phyloP scores from a whole-genome alignment of 2,888 invertebrate species.

The Hyposoter dolosus region DNA sequence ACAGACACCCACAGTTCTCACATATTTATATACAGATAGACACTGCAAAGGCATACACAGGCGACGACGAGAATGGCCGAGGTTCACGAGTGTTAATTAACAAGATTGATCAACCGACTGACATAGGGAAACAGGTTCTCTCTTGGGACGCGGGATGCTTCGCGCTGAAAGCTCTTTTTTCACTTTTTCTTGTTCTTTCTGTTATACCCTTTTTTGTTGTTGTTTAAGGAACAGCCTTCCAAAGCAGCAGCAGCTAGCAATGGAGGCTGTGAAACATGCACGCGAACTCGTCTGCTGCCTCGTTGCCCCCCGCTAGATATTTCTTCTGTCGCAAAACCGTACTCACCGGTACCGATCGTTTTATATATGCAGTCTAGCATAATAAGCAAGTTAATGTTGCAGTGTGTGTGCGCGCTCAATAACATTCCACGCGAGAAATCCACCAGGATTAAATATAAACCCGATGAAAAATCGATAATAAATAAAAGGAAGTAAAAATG shows the following conservation, averaged over 20 bases:
- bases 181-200: not conserved
- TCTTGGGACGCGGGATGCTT: slow-evolving; percentile 55
- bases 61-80: slow-evolving; percentile 64
- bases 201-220: slow-evolving; percentile 10
- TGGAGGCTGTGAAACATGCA: slow-evolving; percentile 31
- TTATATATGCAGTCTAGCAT: slow-evolving; percentile 59
- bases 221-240: slow-evolving; percentile 54
- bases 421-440: not conserved
- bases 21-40: slow-evolving; percentile 3
- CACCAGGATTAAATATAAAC: not conserved
- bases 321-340: slow-evolving; percentile 57
- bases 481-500: not conserved
- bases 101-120: slow-evolving; percentile 81
- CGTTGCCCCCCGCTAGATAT: slow-evolving; percentile 53
- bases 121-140: slow-evolving; percentile 77
- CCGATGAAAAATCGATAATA: slow-evolving; percentile 35
- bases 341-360: slow-evolving; percentile 60
- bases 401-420: not conserved
- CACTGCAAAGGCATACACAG: not conserved
- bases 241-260: not conserved
- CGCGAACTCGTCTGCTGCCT: slow-evolving; percentile 47
- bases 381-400: slow-evolving; percentile 61
- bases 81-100: slow-evolving; percentile 80
- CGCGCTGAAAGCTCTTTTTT: slow-evolving; percentile 53
- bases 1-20: not conserved